Evolutionary conservation across 2,797 vertebrate genomes (phyloP), one percentile per base, ranked within the genome.

Genomic region (Carapus acus): DNA sequence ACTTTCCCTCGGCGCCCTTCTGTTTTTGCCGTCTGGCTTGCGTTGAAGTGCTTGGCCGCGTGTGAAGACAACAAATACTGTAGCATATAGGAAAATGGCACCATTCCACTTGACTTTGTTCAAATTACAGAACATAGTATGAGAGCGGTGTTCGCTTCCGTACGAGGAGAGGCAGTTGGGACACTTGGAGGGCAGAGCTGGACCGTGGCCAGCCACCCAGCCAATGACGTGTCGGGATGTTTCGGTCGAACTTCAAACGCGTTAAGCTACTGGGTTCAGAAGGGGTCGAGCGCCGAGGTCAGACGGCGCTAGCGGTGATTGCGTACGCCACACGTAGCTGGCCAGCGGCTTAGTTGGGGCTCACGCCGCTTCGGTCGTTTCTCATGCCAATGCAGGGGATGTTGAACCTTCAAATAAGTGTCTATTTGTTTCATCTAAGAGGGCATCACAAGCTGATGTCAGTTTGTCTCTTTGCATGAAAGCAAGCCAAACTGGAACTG

Each of bases 231-330:
- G 67, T 83, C 69, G 74, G 77, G 74, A 53, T 66, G 58, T 71
- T 62, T 62, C 59, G 67, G 75, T 77, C 72, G 65, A 58, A 62
- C 68, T 73, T 67, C 62, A 71, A 73, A 67, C 58, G 68, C 57
- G 74, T 62, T 71, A 73, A 76, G 68, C 73, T 73, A 71, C 67
- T 85, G 80, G 48, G 73, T 76, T 79, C 69, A 63, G 37, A 67
- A 65, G 44, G 58, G 44, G 31, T 8, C 7, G 52, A 37, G 44
- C 45, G 20, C 18, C 18, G 18, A 9, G 41, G 19, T 34, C 18
- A 49, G 21, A 57, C 6, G 21, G 39, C 55, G 39, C 42, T 58
- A 42, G 23, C 6, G 6, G 9, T 50, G 45, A 50, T 57, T 62
- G 46, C 37, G 19, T n/a, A 52, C 47, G 45, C 66, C 49, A 59